Conservation (phyloP, 2,797 vertebrate species). For the Trematomus bernacchii region DNA sequence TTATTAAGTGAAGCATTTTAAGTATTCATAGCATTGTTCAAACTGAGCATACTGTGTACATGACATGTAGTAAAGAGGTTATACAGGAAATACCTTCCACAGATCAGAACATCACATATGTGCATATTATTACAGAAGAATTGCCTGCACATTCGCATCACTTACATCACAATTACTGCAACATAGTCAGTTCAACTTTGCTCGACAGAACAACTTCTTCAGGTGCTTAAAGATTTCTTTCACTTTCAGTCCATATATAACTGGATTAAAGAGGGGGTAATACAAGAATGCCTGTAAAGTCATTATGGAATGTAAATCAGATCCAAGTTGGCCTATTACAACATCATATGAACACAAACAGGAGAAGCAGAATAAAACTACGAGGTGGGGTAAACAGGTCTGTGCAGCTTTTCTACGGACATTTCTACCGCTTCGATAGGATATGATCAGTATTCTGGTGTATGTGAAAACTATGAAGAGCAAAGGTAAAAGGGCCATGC, state of each 20-base stretch:
- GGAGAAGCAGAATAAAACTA: conserved; percentile 45
- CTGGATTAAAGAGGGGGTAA: conserved; percentile 13
- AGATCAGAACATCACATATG: too few relatives aligned
- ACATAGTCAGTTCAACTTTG: too few relatives aligned
- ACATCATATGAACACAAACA: conserved; percentile 25
- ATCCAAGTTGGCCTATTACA: neutral
- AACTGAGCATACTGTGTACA: neutral
- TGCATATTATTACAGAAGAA: too few relatives aligned
- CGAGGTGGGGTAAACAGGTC: conserved; percentile 59
- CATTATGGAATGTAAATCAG: conserved; percentile 34
- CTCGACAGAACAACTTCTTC: too few relatives aligned
- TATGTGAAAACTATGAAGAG: conserved; percentile 58
- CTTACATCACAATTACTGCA: too few relatives aligned
- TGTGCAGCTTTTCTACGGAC: conserved; percentile 48
- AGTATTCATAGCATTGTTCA: neutral
- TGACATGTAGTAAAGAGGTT: too few relatives aligned
- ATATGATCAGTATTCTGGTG: conserved; percentile 39
- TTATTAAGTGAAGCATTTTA: neutral
- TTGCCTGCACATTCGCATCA: too few relatives aligned
- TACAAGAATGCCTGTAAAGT: conserved; percentile 35
- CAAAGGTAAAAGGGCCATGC: neutral
- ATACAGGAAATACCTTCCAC: too few relatives aligned
- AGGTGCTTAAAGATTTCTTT: too few relatives aligned
- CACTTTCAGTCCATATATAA: neutral
- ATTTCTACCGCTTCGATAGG: conserved; percentile 6